These are phyloP conservation scores for Scolopax bukidnonensis DNA, from an alignment of 2,797 vertebrate species.

Conservation along the genomic window DNA sequence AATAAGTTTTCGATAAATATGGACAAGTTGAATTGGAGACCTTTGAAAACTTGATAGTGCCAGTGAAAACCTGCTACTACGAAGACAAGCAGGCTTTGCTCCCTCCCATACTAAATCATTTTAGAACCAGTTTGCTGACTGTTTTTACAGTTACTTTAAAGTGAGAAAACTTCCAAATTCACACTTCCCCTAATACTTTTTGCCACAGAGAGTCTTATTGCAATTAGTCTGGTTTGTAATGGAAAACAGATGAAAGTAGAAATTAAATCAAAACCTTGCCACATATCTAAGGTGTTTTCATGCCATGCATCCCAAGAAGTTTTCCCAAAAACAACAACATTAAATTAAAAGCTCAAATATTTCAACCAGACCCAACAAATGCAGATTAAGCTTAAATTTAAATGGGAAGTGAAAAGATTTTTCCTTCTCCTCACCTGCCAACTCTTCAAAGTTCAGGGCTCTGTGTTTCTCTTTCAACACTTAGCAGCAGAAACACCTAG, in stretches of 20 bases:
- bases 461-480: slow-evolving; percentile 71
- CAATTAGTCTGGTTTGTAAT: slow-evolving; percentile 63
- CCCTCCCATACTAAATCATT: neutral
- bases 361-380: slow-evolving; percentile 42
- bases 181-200: slow-evolving; percentile 26
- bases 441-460: slow-evolving; percentile 43
- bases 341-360: slow-evolving; percentile 53
- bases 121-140: slow-evolving; percentile 34
- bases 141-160: slow-evolving; percentile 50
- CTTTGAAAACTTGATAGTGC: neutral
- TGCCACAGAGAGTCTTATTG: slow-evolving; percentile 9
- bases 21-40: neutral
- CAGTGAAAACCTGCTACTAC: neutral
- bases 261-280: slow-evolving; percentile 43
- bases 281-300: slow-evolving; percentile 45
- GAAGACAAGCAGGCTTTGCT: neutral
- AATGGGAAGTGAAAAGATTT: slow-evolving; percentile 42
- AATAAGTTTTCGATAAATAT: neutral
- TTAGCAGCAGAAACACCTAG: slow-evolving; percentile 67
- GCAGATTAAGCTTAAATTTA: slow-evolving; percentile 51
- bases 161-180: slow-evolving; percentile 50
- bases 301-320: slow-evolving; percentile 3
- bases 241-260: slow-evolving; percentile 65
- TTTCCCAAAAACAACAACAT: slow-evolving; percentile 59
- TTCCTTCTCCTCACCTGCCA: slow-evolving; percentile 56